Percentiles rank a stretch among this genome's conserved stretches.
phyloP scores from a whole-genome alignment of 2,113 vertebrate species.

The Cottus gobio region DNA sequence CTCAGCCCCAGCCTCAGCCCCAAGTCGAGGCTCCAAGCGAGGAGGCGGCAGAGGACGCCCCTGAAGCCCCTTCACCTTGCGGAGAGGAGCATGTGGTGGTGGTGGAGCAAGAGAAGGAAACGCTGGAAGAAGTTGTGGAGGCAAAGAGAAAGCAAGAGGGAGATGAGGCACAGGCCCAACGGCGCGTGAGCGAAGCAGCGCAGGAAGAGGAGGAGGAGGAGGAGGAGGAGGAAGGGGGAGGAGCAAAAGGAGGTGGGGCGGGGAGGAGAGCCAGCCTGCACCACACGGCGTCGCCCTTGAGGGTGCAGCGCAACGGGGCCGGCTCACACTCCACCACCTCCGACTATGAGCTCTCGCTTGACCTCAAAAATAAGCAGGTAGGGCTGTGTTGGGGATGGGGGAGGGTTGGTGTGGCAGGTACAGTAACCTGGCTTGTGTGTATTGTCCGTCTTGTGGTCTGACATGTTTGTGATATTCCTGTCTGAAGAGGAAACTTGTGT shows the following conservation, averaged over 20 bases:
- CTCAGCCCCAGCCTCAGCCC: slow-evolving; percentile 7
- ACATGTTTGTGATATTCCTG: slow-evolving; percentile 59
- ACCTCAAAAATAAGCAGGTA: slow-evolving; percentile 99
- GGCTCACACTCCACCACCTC: slow-evolving; percentile 90
- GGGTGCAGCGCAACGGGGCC: slow-evolving; percentile 92
- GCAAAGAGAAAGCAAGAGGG: slow-evolving; percentile 50
- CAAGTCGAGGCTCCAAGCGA: slow-evolving; percentile 32
- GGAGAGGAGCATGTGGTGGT: slow-evolving; percentile 64
- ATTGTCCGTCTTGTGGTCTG: slow-evolving; percentile 66
- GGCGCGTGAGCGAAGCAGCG: slow-evolving; percentile 33
- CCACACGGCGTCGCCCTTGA: slow-evolving; percentile 91
- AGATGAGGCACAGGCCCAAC: slow-evolving; percentile 44
- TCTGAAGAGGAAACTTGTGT: slow-evolving; percentile 41
- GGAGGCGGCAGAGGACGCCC: slow-evolving; percentile 23
- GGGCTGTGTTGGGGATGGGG: slow-evolving; percentile 71
- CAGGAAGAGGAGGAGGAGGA: slow-evolving; percentile 74
- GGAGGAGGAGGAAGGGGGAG: slow-evolving; percentile 85
- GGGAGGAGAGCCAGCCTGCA: slow-evolving; percentile 92
- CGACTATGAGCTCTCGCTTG: slow-evolving; percentile 98
- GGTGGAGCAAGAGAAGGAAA: slow-evolving; percentile 46
- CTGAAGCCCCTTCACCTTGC: slow-evolving; percentile 43
- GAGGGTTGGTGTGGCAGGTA: slow-evolving; percentile 37
- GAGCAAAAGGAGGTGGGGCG: slow-evolving; percentile 84
- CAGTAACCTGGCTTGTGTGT: slow-evolving; percentile 49
- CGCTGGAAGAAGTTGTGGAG: slow-evolving; percentile 47